These are phyloP conservation scores for Anadara kagoshimensis DNA, from an alignment of 1,140 invertebrate species.

Conservation along the genomic window DNA sequence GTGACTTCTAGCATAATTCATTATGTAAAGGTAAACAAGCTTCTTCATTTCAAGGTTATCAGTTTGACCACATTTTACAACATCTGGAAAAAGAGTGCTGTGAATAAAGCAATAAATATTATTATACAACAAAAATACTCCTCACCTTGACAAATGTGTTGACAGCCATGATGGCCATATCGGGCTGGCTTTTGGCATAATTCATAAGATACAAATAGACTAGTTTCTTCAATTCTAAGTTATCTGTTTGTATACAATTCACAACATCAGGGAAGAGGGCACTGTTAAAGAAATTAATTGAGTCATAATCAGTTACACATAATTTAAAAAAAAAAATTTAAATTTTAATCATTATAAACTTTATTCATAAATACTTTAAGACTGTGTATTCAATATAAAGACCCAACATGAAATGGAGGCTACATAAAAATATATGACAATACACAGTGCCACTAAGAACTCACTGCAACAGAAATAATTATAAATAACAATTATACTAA, in stretches of 20 bases:
- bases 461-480: no score
- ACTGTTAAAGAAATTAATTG: conserved; percentile 67
- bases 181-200: conserved; percentile 99
- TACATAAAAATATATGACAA: no score
- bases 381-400: no score
- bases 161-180: conserved; percentile 99
- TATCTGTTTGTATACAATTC: conserved; percentile 99
- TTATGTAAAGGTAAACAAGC: conserved; percentile 98
- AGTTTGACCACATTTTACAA: conserved; percentile 99
- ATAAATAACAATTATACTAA: no score
- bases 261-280: conserved; percentile 99
- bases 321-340: neutral
- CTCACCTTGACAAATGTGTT: conserved; percentile 99
- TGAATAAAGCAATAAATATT: conserved; percentile 36
- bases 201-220: conserved; percentile 99
- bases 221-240: conserved; percentile 98
- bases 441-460: no score
- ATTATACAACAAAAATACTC: neutral
- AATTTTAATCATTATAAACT: neutral
- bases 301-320: neutral
- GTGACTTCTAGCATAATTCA: conserved; percentile 99
- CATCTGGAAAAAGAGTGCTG: conserved; percentile 96
- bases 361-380: neutral
- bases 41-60: conserved; percentile 99
- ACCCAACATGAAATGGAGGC: no score